These are phyloP conservation scores for Ceuthmochares aereus DNA, from an alignment of 2,113 vertebrate species.

Conservation along the genomic window DNA sequence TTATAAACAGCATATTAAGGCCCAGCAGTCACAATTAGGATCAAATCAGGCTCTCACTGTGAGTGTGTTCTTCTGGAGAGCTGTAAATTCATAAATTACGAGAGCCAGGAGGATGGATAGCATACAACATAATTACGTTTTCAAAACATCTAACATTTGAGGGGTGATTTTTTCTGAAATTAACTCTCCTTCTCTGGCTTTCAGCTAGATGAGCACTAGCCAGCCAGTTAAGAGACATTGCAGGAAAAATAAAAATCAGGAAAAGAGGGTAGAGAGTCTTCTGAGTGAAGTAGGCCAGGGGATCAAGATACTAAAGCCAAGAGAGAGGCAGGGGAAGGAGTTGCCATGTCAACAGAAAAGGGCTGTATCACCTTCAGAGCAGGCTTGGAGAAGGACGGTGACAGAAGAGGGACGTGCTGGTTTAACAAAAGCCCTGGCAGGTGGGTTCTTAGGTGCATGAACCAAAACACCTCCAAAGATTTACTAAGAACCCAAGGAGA, in stretches of 20 bases:
- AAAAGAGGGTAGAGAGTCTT: background rate
- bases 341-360: background rate
- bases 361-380: rapidly evolving
- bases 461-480: background rate
- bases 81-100: background rate
- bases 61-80: background rate
- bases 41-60: background rate
- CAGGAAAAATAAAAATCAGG: background rate
- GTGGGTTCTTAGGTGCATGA: too few relatives aligned
- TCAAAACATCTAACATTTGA: background rate
- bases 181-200: background rate
- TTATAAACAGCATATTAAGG: background rate
- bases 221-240: background rate
- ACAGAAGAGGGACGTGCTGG: background rate
- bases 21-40: background rate
- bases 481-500: background rate
- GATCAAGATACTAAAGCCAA: background rate
- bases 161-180: background rate
- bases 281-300: background rate
- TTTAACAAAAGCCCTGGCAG: background rate
- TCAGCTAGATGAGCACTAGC: background rate
- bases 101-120: background rate
- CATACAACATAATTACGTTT: background rate
- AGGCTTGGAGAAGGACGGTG: background rate
- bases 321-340: background rate